Evolutionary conservation across 2,113 vertebrate genomes (phyloP).

Genomic region (Drymodes brunneopygia): DNA sequence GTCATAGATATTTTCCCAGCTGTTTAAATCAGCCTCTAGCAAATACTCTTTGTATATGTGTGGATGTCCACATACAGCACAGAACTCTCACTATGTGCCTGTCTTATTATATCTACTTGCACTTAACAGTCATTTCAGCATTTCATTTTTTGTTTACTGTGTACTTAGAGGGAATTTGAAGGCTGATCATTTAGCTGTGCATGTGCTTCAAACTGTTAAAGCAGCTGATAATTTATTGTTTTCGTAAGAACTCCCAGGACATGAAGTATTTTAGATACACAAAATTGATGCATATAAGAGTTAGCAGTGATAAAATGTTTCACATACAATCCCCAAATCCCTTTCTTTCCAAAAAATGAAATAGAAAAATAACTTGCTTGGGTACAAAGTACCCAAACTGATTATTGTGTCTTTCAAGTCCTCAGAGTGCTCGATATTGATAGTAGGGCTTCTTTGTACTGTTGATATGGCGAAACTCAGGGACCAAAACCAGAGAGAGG

Average conservation of each 20-base stretch:
- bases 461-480: not conserved
- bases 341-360: not conserved
- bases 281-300: not conserved
- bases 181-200: not conserved
- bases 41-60: not conserved
- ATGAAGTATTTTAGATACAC: not conserved
- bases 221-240: not conserved
- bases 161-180: not conserved
- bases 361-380: slow-evolving; percentile 25
- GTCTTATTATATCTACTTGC: not conserved
- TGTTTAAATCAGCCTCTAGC: not conserved
- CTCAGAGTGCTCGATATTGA: not conserved
- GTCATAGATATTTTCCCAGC: not conserved
- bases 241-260: not conserved
- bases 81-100: not conserved
- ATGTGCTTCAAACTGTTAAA: not conserved
- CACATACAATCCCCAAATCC: not conserved
- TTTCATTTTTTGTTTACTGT: not conserved
- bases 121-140: not conserved
- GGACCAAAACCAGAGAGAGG: not conserved
- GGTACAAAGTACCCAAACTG: not conserved
- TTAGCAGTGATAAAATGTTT: not conserved
- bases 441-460: slow-evolving; percentile 20
- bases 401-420: not conserved
- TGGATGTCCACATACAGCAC: not conserved